phyloP scores from a whole-genome alignment of 2,113 vertebrate genomes.

The Orientallactaga bullata region DNA sequence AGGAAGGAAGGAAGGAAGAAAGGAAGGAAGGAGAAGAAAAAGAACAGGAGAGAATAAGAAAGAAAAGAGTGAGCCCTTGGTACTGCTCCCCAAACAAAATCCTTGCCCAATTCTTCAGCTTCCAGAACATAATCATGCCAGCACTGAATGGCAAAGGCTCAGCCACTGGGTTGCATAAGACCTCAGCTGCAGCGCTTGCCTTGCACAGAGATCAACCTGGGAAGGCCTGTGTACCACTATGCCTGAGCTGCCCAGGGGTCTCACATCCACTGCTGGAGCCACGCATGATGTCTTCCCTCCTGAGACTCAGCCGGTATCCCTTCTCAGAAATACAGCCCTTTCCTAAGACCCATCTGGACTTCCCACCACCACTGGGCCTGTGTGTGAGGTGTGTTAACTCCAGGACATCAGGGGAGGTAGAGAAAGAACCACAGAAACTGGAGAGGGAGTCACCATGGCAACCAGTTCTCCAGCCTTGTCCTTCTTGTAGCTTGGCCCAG shows the following conservation, averaged over 20 bases:
- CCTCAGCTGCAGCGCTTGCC: neutral
- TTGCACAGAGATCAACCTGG: neutral
- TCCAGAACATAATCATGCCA: neutral
- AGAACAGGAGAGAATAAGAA: no score
- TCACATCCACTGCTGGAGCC: rapidly evolving
- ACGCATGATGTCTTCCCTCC: rapidly evolving
- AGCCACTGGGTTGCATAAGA: no score
- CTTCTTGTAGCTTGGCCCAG: neutral
- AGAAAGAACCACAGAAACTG: neutral
- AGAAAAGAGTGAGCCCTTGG: no score
- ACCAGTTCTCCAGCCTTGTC: neutral
- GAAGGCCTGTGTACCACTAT: no score
- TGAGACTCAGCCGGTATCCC: rapidly evolving
- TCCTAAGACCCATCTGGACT: neutral
- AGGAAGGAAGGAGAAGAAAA: no score
- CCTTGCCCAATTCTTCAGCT: neutral
- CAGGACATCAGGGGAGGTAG: neutral
- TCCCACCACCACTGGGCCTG: neutral
- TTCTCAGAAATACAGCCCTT: neutral
- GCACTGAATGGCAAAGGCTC: neutral
- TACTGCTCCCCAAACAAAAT: neutral
- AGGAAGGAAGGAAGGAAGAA: no score
- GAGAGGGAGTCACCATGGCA: neutral
- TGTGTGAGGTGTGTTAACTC: neutral
- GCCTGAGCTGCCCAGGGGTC: rapidly evolving